These are phyloP conservation scores for Eriosoma lanigerum DNA, from an alignment of 1,140 invertebrate genomes.

Conservation along the genomic window DNA sequence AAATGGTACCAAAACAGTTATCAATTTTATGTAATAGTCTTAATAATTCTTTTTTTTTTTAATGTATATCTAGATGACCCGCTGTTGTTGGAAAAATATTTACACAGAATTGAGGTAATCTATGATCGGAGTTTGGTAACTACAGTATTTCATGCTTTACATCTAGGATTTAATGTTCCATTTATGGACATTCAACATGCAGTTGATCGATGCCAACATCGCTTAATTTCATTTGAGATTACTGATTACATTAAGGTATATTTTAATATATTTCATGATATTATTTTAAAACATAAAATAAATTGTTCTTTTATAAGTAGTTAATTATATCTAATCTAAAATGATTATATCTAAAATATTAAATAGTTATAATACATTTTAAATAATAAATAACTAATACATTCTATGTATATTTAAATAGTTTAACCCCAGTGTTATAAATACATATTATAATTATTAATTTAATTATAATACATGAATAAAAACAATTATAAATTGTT, in stretches of 20 bases:
- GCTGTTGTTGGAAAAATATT: slow-evolving; percentile 65
- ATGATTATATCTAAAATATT: too few species aligned
- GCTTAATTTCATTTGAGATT: slow-evolving; percentile 71
- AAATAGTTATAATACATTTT: too few species aligned
- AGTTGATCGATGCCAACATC: slow-evolving; percentile 74
- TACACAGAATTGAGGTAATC: slow-evolving; percentile 64
- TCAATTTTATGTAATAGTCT: not conserved
- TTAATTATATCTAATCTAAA: too few species aligned
- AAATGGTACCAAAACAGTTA: not conserved
- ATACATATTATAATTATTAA: too few species aligned
- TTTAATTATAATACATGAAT: too few species aligned
- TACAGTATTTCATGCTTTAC: slow-evolving; percentile 67
- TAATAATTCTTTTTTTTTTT: not conserved
- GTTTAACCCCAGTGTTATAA: too few species aligned
- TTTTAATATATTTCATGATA: too few species aligned
- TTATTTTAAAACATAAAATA: too few species aligned
- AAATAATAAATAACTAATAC: too few species aligned
- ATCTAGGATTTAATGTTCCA: slow-evolving; percentile 64
- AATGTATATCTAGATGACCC: slow-evolving; percentile 2
- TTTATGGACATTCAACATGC: slow-evolving; percentile 70
- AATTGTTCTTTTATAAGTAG: too few species aligned
- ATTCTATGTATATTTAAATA: too few species aligned
- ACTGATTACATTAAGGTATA: slow-evolving; percentile 67
- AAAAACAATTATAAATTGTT: too few species aligned
- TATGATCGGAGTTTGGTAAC: slow-evolving; percentile 72